phyloP scores from a whole-genome alignment of 2,113 vertebrate genomes.

The Solea solea region DNA sequence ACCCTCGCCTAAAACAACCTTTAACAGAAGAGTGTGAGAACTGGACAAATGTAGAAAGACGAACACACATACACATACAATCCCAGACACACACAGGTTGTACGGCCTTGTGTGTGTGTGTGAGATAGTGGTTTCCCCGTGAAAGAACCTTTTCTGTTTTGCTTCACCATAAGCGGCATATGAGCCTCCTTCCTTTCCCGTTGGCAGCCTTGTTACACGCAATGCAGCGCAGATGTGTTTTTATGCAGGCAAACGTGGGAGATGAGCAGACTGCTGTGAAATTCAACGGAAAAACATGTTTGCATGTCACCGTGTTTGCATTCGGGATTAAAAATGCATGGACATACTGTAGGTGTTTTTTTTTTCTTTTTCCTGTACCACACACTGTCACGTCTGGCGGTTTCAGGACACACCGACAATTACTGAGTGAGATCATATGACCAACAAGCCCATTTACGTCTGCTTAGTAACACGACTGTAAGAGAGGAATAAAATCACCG shows the following conservation, averaged over 20 bases:
- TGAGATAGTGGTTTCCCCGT: conserved; percentile 16
- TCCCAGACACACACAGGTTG: conserved; percentile 33
- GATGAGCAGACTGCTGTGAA: conserved; percentile 50
- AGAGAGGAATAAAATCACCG: too few species aligned
- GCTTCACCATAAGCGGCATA: conserved; percentile 24
- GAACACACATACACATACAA: conserved; percentile 6
- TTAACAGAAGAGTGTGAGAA: too few species aligned
- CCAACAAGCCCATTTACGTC: too few species aligned
- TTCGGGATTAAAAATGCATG: conserved; percentile 61
- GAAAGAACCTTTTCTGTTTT: conserved; percentile 55
- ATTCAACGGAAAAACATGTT: conserved; percentile 65
- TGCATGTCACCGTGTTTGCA: conserved; percentile 72
- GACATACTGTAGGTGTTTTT: conserved; percentile 32
- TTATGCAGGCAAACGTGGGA: conserved; percentile 40
- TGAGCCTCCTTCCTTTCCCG: conserved; percentile 26
- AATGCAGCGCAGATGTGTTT: conserved; percentile 20
- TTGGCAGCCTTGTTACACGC: conserved; percentile 42
- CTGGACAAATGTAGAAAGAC: too few species aligned
- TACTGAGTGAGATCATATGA: neutral
- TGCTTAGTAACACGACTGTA: neutral
- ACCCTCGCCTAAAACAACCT: neutral
- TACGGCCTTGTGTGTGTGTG: conserved; percentile 35
- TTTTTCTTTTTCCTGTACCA: conserved; percentile 16
- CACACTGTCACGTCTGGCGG: conserved; percentile 38
- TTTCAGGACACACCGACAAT: neutral